Evolutionary conservation across 2,888 invertebrate genomes (phyloP).

Genomic region (Ormyrus rosae): DNA sequence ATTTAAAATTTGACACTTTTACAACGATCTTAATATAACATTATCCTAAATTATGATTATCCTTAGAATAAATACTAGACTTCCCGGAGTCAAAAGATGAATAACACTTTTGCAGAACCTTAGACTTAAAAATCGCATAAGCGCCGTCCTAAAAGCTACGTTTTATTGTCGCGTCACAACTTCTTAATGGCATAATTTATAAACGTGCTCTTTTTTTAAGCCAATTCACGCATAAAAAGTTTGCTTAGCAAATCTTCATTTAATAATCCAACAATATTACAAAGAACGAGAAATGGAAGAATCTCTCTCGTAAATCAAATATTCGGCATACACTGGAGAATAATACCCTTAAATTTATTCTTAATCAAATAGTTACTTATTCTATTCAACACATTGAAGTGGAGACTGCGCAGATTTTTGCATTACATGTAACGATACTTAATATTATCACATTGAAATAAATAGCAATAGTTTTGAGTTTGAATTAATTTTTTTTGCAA

Average conservation of each 20-base stretch:
- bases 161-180: constrained; percentile 75
- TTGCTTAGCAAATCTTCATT: not conserved
- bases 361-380: constrained; percentile 20
- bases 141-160: constrained; percentile 68
- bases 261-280: not conserved
- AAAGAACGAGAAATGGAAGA: not conserved
- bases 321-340: not conserved
- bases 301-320: not conserved
- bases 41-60: constrained; percentile 4
- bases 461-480: too few species aligned
- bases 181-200: constrained; percentile 58
- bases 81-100: constrained; percentile 2
- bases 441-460: too few species aligned
- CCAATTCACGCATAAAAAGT: not conserved
- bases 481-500: too few species aligned
- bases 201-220: not conserved
- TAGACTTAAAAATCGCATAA: constrained; percentile 38
- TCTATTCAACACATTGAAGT: not conserved
- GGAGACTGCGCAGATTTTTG: too few species aligned
- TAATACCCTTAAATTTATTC: constrained; percentile 13
- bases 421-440: too few species aligned
- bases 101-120: constrained; percentile 42
- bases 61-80: not conserved
- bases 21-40: constrained; percentile 12
- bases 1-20: constrained; percentile 36